Conservation (phyloP, 2,888 invertebrate genomes). For the Tuta absoluta region DNA sequence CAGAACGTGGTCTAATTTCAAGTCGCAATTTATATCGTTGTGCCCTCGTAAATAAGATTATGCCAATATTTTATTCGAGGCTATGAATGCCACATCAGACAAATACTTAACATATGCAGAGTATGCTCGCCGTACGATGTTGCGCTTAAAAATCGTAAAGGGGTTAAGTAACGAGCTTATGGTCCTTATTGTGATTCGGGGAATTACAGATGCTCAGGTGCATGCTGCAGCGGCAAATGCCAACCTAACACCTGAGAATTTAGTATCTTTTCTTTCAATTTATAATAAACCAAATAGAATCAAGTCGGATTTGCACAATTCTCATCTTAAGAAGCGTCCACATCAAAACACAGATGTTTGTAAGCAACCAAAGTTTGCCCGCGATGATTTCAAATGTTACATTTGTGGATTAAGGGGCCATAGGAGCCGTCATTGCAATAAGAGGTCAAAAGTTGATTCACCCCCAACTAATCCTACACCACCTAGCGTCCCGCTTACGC, state of each 20-base stretch:
- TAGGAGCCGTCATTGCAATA: constrained; percentile 1
- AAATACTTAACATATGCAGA: constrained; percentile 40
- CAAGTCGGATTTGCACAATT: constrained; percentile 11
- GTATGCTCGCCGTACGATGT: constrained; percentile 40
- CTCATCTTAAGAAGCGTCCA: not conserved
- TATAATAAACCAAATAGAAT: constrained; percentile 34
- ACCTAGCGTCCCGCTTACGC: no score
- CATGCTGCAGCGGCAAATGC: constrained; percentile 39
- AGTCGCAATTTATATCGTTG: constrained; percentile 37
- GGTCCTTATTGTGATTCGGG: constrained; percentile 33
- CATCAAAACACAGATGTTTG: not conserved
- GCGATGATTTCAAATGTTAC: not conserved
- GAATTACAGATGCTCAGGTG: constrained; percentile 36
- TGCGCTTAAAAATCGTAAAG: constrained; percentile 38
- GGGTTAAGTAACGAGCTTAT: constrained; percentile 40
- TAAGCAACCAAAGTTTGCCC: not conserved
- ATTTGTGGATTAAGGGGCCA: not conserved
- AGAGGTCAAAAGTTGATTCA: not conserved
- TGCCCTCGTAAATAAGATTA: constrained; percentile 36
- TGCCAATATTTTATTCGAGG: constrained; percentile 36
- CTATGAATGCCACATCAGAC: constrained; percentile 37
- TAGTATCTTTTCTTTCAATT: constrained; percentile 39
- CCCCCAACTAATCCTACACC: not conserved
- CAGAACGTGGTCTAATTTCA: constrained; percentile 39
- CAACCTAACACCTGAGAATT: constrained; percentile 29